These are phyloP conservation scores for Chelon auratus DNA, from an alignment of 2,797 vertebrate genomes.

Conservation along the genomic window DNA sequence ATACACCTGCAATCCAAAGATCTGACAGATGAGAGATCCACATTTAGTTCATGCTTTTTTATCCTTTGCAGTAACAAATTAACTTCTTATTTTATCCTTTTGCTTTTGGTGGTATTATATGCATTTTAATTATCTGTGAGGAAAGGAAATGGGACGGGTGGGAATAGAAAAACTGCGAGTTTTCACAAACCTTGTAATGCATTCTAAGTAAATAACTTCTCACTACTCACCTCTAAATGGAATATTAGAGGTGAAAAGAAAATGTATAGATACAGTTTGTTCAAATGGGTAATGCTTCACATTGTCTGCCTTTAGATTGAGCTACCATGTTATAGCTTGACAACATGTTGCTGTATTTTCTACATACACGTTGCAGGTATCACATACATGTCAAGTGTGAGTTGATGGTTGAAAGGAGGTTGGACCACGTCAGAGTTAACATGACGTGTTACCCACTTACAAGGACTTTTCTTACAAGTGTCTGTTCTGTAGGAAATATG, in stretches of 20 bases:
- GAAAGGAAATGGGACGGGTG: constrained; percentile 17
- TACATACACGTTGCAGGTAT: neutral
- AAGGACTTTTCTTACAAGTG: constrained; percentile 26
- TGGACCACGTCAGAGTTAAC: constrained; percentile 29
- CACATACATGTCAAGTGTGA: neutral
- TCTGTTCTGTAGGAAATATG: constrained; percentile 4
- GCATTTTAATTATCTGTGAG: constrained; percentile 54
- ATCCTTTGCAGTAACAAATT: too few species aligned
- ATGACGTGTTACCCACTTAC: constrained; percentile 33
- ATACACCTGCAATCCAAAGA: too few species aligned
- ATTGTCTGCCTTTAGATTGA: neutral
- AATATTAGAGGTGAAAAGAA: neutral
- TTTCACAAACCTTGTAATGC: constrained; percentile 59
- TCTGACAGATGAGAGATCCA: too few species aligned
- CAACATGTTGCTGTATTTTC: neutral
- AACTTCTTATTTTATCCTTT: neutral
- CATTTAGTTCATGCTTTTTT: too few species aligned
- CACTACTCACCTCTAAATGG: neutral
- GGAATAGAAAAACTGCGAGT: constrained; percentile 46
- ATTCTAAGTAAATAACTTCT: too few species aligned
- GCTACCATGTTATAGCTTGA: neutral
- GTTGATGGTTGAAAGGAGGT: constrained; percentile 17
- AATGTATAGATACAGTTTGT: neutral
- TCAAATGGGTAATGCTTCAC: neutral
- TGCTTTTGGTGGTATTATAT: constrained; percentile 42